These are phyloP conservation scores for Aegithalos caudatus DNA, from an alignment of 2,113 vertebrate species.

Conservation along the genomic window DNA sequence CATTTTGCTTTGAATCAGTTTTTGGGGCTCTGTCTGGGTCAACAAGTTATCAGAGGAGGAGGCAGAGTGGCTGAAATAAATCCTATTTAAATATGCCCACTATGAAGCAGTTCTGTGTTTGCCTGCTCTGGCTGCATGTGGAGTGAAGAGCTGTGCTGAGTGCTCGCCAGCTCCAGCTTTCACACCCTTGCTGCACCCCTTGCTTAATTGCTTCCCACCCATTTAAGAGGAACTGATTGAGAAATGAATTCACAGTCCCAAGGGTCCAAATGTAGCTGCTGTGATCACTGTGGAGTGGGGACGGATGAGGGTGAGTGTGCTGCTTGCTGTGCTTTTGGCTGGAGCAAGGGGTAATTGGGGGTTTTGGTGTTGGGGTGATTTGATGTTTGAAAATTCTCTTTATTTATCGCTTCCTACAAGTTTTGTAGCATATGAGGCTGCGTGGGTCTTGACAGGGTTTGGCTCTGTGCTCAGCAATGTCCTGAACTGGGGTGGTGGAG, in stretches of 20 bases:
- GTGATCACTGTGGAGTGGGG: neutral
- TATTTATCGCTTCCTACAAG: fast-evolving
- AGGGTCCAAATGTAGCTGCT: neutral
- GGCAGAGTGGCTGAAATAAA: neutral
- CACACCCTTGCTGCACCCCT: neutral
- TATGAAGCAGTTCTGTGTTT: neutral
- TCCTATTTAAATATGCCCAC: conserved; percentile 1
- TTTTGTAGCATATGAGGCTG: neutral
- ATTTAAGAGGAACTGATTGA: neutral
- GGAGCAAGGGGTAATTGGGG: neutral
- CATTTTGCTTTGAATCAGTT: neutral
- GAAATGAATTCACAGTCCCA: neutral
- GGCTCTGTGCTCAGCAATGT: neutral
- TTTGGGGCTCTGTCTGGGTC: neutral
- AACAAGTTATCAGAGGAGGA: neutral
- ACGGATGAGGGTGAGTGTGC: neutral
- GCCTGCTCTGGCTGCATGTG: neutral
- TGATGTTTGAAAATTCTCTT: neutral
- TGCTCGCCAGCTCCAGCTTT: neutral
- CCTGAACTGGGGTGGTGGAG: neutral
- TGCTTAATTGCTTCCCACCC: neutral
- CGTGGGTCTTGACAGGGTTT: fast-evolving
- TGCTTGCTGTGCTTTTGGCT: neutral
- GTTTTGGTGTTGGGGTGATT: neutral
- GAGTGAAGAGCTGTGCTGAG: neutral